phyloP scores from a whole-genome alignment of 2,113 vertebrate genomes.

The Macrotus californicus region DNA sequence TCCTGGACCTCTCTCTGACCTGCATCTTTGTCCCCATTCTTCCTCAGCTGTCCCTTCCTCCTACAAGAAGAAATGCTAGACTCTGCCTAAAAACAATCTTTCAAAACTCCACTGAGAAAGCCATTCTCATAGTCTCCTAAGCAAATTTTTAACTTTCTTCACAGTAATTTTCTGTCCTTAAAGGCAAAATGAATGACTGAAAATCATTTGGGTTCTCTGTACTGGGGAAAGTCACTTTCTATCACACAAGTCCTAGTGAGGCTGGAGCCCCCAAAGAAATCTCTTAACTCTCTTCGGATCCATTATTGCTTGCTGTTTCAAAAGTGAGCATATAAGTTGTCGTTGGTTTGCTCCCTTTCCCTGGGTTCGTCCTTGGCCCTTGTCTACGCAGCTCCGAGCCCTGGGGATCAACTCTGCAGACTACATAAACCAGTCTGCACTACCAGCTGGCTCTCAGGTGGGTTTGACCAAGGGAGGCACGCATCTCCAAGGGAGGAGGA shows the following conservation, averaged over 20 bases:
- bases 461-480: not conserved
- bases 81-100: not conserved
- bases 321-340: rapidly evolving
- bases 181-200: not conserved
- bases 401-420: not conserved
- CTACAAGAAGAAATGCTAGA: not conserved
- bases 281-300: not conserved
- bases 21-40: not conserved
- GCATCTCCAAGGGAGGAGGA: not conserved
- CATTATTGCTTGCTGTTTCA: not conserved
- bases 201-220: not conserved
- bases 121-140: not conserved
- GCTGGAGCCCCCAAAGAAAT: not conserved
- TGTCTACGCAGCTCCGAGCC: not conserved
- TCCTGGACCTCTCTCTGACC: not conserved
- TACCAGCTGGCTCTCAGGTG: not conserved
- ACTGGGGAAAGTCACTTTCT: not conserved
- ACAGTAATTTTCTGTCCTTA: not conserved
- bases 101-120: not conserved
- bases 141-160: not conserved
- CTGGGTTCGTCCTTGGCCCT: not conserved
- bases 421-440: not conserved
- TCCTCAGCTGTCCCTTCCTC: not conserved
- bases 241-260: not conserved
- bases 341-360: not conserved